These are phyloP conservation scores for Protobothrops flavoviridis DNA, from an alignment of 2,113 vertebrate species.

Conservation along the genomic window DNA sequence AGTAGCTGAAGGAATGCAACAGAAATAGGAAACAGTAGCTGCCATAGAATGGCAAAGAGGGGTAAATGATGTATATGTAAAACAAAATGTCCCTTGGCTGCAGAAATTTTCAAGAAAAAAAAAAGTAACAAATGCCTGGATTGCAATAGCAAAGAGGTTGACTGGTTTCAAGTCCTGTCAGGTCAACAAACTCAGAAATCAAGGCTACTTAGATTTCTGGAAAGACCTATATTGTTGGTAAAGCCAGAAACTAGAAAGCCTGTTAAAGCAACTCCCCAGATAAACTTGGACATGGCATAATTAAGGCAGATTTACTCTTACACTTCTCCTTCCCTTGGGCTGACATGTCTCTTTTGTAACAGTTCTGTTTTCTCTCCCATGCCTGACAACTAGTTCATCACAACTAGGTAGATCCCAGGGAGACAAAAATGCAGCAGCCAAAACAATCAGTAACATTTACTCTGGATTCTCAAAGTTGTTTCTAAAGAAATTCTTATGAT, in stretches of 20 bases:
- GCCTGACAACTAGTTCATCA: background rate
- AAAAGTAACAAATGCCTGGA: background rate
- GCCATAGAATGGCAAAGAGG: background rate
- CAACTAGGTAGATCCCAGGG: background rate
- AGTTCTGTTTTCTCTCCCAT: background rate
- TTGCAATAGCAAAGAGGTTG: background rate
- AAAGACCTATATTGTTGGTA: background rate
- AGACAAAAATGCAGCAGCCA: background rate
- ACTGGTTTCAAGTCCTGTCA: background rate
- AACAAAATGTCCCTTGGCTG: background rate
- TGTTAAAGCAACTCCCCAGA: no score
- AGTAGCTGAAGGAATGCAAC: background rate
- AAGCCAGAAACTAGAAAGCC: background rate
- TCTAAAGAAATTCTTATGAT: conserved; percentile 12
- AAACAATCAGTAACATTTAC: background rate
- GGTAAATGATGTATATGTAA: background rate
- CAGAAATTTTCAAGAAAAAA: background rate
- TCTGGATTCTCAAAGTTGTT: background rate
- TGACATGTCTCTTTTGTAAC: background rate
- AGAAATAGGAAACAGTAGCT: background rate
- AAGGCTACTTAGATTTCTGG: background rate
- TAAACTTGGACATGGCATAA: background rate
- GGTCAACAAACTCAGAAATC: background rate
- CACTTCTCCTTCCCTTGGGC: background rate
- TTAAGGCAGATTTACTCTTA: background rate